A percentile compares a stretch with the other conserved stretches of the same genome.
Conservation (phyloP, 2,888 invertebrate genomes). For the Cloeon dipterum region DNA sequence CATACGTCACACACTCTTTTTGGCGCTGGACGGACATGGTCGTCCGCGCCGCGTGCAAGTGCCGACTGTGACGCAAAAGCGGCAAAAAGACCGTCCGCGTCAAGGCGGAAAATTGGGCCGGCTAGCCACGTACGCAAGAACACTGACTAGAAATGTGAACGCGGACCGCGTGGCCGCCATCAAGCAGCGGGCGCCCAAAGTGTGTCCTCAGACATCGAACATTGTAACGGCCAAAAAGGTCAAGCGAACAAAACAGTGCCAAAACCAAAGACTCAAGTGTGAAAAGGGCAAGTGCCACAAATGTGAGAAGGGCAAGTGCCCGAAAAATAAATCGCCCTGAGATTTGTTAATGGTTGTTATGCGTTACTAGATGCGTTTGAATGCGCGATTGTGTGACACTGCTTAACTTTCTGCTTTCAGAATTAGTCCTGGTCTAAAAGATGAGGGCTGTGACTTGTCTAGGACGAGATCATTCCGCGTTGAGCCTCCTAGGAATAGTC, state of each 20-base stretch:
- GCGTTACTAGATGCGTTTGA: conserved; percentile 1
- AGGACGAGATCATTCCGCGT: conserved; percentile 74
- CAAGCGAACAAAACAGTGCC: too few relatives aligned
- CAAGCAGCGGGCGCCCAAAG: too few relatives aligned
- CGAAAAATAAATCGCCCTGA: too few relatives aligned
- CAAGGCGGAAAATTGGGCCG: conserved; percentile 37
- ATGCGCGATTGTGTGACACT: too few relatives aligned
- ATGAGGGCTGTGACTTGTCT: conserved; percentile 40
- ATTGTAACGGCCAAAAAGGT: too few relatives aligned
- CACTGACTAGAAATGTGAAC: conserved; percentile 34
- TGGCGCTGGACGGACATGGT: conserved; percentile 53
- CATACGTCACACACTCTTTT: conserved; percentile 36
- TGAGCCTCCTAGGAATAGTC: conserved; percentile 37
- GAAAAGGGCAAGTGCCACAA: too few relatives aligned
- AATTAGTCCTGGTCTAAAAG: not conserved
- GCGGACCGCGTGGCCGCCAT: conserved; percentile 24
- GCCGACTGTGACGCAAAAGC: conserved; percentile 23
- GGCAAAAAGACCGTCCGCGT: not conserved
- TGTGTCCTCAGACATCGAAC: too few relatives aligned
- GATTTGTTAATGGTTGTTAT: not conserved
- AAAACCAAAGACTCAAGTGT: too few relatives aligned
- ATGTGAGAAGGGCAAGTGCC: too few relatives aligned
- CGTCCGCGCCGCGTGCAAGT: conserved; percentile 49
- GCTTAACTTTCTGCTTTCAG: not conserved
- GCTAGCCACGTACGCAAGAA: conserved; percentile 49